Evolutionary conservation across 2,113 vertebrate species (phyloP).

Genomic region (Paracyprichromis sp.): DNA sequence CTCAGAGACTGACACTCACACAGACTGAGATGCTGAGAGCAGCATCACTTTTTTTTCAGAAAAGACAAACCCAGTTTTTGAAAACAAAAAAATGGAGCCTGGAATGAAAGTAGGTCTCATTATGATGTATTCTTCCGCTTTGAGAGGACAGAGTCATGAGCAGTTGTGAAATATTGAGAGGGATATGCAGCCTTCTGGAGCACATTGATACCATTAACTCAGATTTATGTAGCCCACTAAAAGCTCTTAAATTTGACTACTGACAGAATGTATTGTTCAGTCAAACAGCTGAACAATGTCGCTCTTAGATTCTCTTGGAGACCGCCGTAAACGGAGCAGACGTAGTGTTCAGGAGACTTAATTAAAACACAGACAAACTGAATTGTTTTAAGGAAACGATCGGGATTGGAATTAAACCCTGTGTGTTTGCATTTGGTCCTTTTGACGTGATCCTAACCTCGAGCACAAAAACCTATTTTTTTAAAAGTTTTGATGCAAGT

Average conservation of each 20-base stretch:
- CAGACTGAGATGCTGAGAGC: not conserved
- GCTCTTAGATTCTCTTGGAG: not conserved
- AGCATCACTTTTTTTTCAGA: not conserved
- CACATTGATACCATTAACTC: not conserved
- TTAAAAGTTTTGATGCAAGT: not conserved
- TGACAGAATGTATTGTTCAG: not conserved
- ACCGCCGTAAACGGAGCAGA: not conserved
- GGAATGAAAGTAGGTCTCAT: not conserved
- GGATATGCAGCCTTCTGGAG: not conserved
- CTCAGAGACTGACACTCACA: not conserved
- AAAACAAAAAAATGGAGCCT: not conserved
- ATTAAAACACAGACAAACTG: not conserved
- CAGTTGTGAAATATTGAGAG: not conserved
- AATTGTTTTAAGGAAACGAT: not conserved
- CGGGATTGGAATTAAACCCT: fast-evolving
- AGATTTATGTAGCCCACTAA: not conserved
- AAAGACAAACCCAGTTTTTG: not conserved
- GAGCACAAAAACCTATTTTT: not conserved
- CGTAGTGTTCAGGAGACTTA: not conserved
- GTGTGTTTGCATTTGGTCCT: not conserved
- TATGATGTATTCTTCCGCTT: not conserved
- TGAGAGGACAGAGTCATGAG: not conserved
- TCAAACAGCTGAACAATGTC: not conserved
- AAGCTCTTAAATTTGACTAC: not conserved
- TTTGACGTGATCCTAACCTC: not conserved